Evolutionary conservation across 2,888 invertebrate species (phyloP).

Genomic region (Blastobasis lacticolella): DNA sequence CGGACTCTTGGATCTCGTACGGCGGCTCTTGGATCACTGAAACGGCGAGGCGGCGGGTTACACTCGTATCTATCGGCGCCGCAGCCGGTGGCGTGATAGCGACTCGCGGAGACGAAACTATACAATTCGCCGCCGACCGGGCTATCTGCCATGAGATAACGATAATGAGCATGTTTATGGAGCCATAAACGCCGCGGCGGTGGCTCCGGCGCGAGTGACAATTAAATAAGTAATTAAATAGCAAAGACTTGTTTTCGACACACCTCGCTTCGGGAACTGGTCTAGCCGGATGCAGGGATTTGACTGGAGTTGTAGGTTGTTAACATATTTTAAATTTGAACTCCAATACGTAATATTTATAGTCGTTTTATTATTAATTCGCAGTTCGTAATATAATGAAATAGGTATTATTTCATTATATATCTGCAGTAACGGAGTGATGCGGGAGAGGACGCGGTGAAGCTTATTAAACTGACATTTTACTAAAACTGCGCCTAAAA

Average conservation of each 20-base stretch:
- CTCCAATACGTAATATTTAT: too few species aligned
- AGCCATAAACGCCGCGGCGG: slow-evolving; percentile 3
- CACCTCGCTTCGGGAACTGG: not conserved
- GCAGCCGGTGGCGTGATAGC: slow-evolving; percentile 4
- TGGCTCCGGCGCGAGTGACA: not conserved
- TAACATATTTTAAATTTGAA: too few species aligned
- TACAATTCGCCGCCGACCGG: slow-evolving; percentile 29
- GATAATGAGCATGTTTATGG: slow-evolving; percentile 34
- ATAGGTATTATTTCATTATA: too few species aligned
- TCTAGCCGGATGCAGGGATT: not conserved
- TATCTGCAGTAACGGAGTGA: too few species aligned
- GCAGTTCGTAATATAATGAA: too few species aligned
- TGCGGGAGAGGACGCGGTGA: too few species aligned
- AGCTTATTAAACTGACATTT: too few species aligned
- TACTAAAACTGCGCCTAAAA: too few species aligned
- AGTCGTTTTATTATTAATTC: too few species aligned
- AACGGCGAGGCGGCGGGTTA: slow-evolving; percentile 13
- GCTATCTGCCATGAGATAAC: slow-evolving; percentile 47
- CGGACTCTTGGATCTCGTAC: slow-evolving; percentile 68
- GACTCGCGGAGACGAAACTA: slow-evolving; percentile 13
- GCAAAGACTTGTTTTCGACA: not conserved
- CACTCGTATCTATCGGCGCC: slow-evolving; percentile 13
- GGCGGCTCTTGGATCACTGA: slow-evolving; percentile 68
- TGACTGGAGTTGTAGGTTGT: too few species aligned
- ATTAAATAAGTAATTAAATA: slow-evolving; percentile 3